Evolutionary conservation across 2,797 vertebrate genomes (phyloP).

Genomic region (Holocentrus rufus): DNA sequence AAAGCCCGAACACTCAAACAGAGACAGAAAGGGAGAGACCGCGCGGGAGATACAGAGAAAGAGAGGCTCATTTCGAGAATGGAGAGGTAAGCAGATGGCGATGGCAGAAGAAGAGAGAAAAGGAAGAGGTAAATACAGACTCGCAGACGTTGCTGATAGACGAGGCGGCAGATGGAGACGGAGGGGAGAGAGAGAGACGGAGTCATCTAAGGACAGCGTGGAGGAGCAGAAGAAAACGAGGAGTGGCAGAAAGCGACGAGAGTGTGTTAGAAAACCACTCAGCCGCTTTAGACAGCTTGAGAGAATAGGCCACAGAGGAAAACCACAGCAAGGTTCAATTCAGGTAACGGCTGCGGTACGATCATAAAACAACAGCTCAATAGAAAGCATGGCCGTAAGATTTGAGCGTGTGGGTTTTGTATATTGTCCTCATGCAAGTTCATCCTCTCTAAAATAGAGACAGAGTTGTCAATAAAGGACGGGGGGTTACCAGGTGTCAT

Average conservation of each 20-base stretch:
- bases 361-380: slow-evolving; percentile 31
- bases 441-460: slow-evolving; percentile 5
- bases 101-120: slow-evolving; percentile 50
- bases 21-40: neutral
- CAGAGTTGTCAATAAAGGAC: slow-evolving; percentile 15
- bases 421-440: slow-evolving; percentile 3
- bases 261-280: slow-evolving; percentile 66
- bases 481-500: neutral
- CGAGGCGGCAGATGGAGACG: slow-evolving; percentile 56
- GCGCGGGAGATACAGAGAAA: neutral
- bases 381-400: neutral
- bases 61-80: slow-evolving; percentile 1
- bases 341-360: slow-evolving; percentile 58
- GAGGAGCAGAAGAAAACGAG: slow-evolving; percentile 53
- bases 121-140: slow-evolving; percentile 43
- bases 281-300: slow-evolving; percentile 56
- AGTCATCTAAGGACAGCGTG: slow-evolving; percentile 63
- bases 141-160: slow-evolving; percentile 13
- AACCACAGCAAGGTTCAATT: slow-evolving; percentile 59
- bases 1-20: neutral
- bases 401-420: slow-evolving; percentile 4
- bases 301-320: slow-evolving; percentile 57
- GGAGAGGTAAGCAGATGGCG: slow-evolving; percentile 56
- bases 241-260: slow-evolving; percentile 41
- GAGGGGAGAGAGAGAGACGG: slow-evolving; percentile 35